phyloP scores from a whole-genome alignment of 1,140 invertebrate species.

The Cotesia glomerata region DNA sequence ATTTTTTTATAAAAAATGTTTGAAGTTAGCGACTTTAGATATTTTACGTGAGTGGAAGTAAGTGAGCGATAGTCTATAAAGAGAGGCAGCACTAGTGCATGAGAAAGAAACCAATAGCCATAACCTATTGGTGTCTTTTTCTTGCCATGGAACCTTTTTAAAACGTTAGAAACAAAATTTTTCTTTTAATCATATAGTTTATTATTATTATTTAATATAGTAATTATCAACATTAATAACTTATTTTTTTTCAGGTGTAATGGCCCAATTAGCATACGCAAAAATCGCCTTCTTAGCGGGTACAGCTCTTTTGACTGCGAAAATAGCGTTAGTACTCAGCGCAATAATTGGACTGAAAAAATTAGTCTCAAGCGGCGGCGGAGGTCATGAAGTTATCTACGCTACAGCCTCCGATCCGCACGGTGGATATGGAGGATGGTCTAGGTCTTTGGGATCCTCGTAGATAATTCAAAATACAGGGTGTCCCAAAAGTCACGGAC shows the following conservation, averaged over 20 bases:
- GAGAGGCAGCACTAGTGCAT: no score
- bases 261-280: conserved; percentile 72
- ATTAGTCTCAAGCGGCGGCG: conserved; percentile 62
- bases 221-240: no score
- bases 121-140: no score
- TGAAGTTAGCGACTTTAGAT: no score
- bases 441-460: conserved; percentile 60
- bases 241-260: conserved; percentile 56
- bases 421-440: conserved; percentile 63
- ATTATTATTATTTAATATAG: no score
- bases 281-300: conserved; percentile 73
- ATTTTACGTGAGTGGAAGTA: no score
- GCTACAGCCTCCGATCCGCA: conserved; percentile 60
- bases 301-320: conserved; percentile 71
- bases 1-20: no score
- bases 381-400: conserved; percentile 67
- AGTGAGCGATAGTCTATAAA: no score
- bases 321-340: conserved; percentile 72
- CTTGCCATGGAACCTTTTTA: no score
- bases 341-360: conserved; percentile 71
- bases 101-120: no score
- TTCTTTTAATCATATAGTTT: neutral
- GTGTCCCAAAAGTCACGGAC: no score
- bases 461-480: neutral
- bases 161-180: no score